Evolutionary conservation across 2,888 invertebrate genomes (phyloP), one percentile per base, ranked within the genome.

Genomic region (Chesias legatella): DNA sequence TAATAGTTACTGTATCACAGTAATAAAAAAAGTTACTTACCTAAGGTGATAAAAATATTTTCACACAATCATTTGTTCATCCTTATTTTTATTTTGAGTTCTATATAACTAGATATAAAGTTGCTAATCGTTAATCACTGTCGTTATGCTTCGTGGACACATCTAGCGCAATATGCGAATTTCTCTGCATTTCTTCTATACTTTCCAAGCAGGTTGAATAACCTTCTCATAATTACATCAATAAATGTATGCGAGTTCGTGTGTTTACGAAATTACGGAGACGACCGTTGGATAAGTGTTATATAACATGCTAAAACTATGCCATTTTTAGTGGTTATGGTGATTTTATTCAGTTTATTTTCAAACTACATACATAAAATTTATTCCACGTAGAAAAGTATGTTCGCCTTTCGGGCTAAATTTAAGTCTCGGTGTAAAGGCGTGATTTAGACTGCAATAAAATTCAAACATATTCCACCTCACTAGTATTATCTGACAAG

Each of bases 151-250:
- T 42, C 61, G 48, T 56, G 60, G 56, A 48, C 63, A 52, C 53
- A 68, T 70, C 65, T 69, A 59, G 65, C 71, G 69, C 71, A 70
- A 67, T 73, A 70, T 64, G 75, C 67, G 75, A 79, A 79, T 83
- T 79, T 83, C 81, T 79, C 80, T 69, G 53, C 79, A 79, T 83
- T 82, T 84, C 82, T 82, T 79, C 65, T 46, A 45, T 67, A 70
- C 82, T 84, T 83, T 84, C 82, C 40, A 65, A 79, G 67, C 53
- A 61, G 33, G 83, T 85, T 85, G 81, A 85, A 84, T 80, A 83
- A 84, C 83, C 79, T 63, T 50, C 63, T 47, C 42, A 58, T 67
- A 71, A 78, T 79, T 79, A 70, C 71, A 63, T 67, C 67, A 56
- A 63, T 56, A 48, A 56, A 43, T 53, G 10, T 27, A 26, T 26